Evolutionary conservation across 2,888 invertebrate genomes (phyloP).

Genomic region (Chalcis sispes): DNA sequence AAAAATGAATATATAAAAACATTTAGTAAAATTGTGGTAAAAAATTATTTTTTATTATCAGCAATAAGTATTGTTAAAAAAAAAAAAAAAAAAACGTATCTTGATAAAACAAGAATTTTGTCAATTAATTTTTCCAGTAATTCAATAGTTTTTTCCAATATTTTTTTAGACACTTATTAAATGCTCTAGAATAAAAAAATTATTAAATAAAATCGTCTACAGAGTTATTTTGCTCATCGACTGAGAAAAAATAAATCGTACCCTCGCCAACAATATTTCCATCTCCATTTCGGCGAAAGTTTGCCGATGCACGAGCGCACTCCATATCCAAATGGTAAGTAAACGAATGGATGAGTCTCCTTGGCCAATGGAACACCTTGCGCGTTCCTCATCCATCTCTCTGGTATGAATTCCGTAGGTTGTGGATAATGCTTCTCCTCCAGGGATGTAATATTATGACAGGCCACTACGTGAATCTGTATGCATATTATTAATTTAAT

Average conservation of each 20-base stretch:
- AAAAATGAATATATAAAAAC: conserved; percentile 35
- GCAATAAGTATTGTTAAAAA: too few species aligned
- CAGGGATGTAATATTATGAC: conserved; percentile 67
- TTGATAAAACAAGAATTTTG: too few species aligned
- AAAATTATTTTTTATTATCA: too few species aligned
- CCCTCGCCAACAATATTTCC: conserved; percentile 77
- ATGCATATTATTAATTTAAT: too few species aligned
- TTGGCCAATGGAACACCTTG: conserved; percentile 59
- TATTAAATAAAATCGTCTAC: too few species aligned
- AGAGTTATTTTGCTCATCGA: too few species aligned
- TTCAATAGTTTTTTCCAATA: too few species aligned
- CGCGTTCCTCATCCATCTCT: conserved; percentile 81
- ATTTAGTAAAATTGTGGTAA: neutral
- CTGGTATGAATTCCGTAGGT: conserved; percentile 80
- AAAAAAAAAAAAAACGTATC: too few species aligned
- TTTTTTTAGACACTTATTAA: too few species aligned
- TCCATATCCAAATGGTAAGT: conserved; percentile 77
- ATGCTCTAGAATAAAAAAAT: too few species aligned
- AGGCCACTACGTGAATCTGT: conserved; percentile 66
- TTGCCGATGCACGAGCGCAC: conserved; percentile 83
- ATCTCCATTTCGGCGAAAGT: conserved; percentile 85
- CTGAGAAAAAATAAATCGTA: conserved; percentile 55
- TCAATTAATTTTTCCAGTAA: too few species aligned
- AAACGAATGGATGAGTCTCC: conserved; percentile 78
- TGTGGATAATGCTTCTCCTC: conserved; percentile 78